A percentile compares a stretch with the other conserved stretches of the same genome.
Conservation (phyloP, 1,140 invertebrate genomes). For the Polyergus mexicanus region DNA sequence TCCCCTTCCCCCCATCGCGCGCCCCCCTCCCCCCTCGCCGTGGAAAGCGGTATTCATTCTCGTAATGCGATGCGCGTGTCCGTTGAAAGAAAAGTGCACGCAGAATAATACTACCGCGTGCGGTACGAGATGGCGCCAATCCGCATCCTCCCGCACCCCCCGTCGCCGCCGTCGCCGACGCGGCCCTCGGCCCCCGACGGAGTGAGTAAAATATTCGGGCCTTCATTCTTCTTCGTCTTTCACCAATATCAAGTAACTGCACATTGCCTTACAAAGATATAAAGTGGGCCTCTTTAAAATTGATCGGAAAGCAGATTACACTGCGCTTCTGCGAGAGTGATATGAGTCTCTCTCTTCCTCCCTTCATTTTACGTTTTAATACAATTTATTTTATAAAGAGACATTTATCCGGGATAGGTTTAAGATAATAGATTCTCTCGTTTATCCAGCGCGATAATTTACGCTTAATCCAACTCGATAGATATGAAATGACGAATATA, state of each 20-base stretch:
- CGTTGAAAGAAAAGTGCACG: constrained; percentile 67
- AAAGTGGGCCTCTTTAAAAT: too few relatives aligned
- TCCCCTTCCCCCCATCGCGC: background rate
- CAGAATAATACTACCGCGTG: constrained; percentile 72
- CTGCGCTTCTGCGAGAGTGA: background rate
- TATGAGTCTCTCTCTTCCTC: background rate
- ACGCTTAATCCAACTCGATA: background rate
- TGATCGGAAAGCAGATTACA: background rate
- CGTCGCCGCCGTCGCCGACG: constrained; percentile 11
- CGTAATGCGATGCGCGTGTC: constrained; percentile 50
- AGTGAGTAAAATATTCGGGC: constrained; percentile 20
- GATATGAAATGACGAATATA: too few relatives aligned
- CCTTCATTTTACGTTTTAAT: too few relatives aligned
- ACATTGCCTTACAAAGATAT: background rate
- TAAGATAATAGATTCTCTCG: background rate
- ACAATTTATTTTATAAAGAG: background rate
- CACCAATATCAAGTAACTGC: constrained; percentile 1
- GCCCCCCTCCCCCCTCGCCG: background rate
- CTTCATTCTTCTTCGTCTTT: background rate
- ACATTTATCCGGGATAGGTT: background rate
- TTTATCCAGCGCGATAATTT: background rate
- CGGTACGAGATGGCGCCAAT: constrained; percentile 76
- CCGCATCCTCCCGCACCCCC: constrained; percentile 37
- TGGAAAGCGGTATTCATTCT: constrained; percentile 49
- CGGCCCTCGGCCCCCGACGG: background rate